A percentile compares a stretch with the other conserved stretches of the same genome.
Conservation (phyloP, 2,113 vertebrate genomes). For the Choloepus hoffmanni region DNA sequence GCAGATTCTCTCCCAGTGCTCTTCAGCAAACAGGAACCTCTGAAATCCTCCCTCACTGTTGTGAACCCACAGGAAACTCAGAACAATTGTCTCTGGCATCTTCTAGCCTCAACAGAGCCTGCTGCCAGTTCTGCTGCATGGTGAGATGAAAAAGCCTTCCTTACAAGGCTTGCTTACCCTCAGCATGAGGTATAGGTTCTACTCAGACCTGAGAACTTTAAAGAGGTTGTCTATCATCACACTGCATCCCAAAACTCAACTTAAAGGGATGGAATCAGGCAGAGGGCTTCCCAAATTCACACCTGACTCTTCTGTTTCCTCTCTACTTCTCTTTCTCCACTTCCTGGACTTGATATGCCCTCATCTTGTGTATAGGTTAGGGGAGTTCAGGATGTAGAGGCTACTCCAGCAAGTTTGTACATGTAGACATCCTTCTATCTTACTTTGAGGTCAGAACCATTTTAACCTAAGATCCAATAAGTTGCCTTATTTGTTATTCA, state of each 20-base stretch:
- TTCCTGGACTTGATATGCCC: background rate
- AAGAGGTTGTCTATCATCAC: background rate
- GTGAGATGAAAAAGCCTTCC: background rate
- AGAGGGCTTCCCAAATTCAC: background rate
- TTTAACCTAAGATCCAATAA: conserved; percentile 7
- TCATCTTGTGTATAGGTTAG: background rate
- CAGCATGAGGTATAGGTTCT: background rate
- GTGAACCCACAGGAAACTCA: background rate
- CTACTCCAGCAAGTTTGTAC: conserved; percentile 1
- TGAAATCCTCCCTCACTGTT: background rate
- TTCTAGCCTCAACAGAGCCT: background rate
- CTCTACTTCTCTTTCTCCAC: background rate
- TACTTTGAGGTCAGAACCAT: background rate
- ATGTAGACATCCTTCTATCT: background rate
- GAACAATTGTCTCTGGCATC: background rate
- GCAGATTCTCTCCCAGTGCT: background rate
- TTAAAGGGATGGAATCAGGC: background rate
- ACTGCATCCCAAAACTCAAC: background rate
- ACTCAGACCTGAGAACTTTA: background rate
- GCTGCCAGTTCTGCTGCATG: background rate
- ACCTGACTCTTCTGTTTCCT: background rate
- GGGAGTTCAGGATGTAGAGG: background rate
- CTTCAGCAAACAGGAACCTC: background rate
- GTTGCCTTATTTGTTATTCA: background rate
- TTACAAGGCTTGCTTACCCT: background rate